These are phyloP conservation scores for Clupea harengus DNA, from an alignment of 2,113 vertebrate species.

Conservation along the genomic window DNA sequence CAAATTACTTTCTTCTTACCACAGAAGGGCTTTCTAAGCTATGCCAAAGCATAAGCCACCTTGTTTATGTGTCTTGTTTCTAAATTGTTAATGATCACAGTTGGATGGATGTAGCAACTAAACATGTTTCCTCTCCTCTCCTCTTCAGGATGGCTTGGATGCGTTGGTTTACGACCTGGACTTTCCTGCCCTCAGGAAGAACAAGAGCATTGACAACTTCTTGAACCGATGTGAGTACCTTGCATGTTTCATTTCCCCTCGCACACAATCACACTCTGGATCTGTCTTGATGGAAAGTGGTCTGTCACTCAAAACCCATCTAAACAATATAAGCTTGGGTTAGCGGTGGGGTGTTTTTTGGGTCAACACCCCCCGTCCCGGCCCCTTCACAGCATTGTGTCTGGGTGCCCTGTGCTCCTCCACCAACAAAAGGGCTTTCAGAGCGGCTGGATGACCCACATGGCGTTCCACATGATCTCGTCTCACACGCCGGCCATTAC, in stretches of 20 bases:
- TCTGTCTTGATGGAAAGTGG: conserved; percentile 35
- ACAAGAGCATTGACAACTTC: conserved; percentile 99
- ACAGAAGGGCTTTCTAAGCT: not conserved
- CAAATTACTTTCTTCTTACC: not conserved
- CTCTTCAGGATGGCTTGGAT: conserved; percentile 90
- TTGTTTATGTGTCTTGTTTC: not conserved
- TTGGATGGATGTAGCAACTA: not conserved
- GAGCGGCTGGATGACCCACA: conserved; percentile 65
- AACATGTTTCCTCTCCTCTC: conserved; percentile 46
- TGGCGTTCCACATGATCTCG: conserved; percentile 50
- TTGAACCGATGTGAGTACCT: conserved; percentile 97
- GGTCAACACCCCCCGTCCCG: conserved; percentile 58
- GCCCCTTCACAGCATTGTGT: conserved; percentile 66
- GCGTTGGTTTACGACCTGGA: conserved; percentile 98
- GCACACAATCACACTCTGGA: not conserved
- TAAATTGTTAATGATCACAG: not conserved
- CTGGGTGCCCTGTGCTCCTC: conserved; percentile 58
- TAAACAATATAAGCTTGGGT: not conserved
- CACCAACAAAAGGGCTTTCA: conserved; percentile 69
- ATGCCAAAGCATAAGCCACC: not conserved
- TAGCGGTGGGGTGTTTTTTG: conserved; percentile 45
- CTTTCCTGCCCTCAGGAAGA: conserved; percentile 98
- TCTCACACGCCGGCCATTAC: not conserved
- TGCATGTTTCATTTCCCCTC: conserved; percentile 27
- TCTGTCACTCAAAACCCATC: conserved; percentile 1